Base-by-base conservation (phyloP, 2,113 vertebrate species). In the Romanogobio albipinnatus region DNA sequence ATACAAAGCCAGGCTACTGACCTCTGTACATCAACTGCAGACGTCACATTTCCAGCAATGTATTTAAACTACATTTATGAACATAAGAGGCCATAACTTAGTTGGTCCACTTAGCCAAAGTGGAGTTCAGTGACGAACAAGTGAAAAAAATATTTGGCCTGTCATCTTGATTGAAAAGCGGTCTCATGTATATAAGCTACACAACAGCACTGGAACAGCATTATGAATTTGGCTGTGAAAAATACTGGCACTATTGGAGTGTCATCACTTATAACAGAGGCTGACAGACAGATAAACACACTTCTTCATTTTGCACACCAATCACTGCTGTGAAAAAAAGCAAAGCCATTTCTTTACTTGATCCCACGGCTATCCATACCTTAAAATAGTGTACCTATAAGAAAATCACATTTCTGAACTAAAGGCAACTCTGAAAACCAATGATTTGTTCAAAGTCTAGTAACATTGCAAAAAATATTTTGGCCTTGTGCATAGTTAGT, bases 401-500 rank as follows among this genome's bases (percentile, higher is more conserved):
- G 39, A 80, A 49, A 64, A 64, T 80, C 77, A 80, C 36, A 59
- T 39, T 78, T 62, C 6, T 29, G n/a, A 75, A 26, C 73, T 29
- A 8, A 66, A 26, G 22, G 24, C 56, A 81, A 43, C 43, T 71
- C 59, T 77, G 9, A 86, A 83, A 43, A 61, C 43, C 4, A 53
- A 29, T 24, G 17, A 1, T 75, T 59, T 76, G 7, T 8, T 5
- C n/a, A 77, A 84, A 29, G 1, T 71, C 36, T 11, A 71, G 36
- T 11, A 77, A 17, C 24, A 59, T 36, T 36, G 13, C 15, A n/a
- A 22, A 6, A 9, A 33, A 76, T 2, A 53, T 24, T 75, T 80
- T 70, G 22, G 58, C 29, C 61, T 66, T 76, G 66, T 87, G 84
- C 76, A 84, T 85, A 86, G 53, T 59, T 74, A 22, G 14, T 68